These are phyloP conservation scores for Acanthurus lineatus DNA, from an alignment of 2,797 vertebrate genomes.

Conservation along the genomic window DNA sequence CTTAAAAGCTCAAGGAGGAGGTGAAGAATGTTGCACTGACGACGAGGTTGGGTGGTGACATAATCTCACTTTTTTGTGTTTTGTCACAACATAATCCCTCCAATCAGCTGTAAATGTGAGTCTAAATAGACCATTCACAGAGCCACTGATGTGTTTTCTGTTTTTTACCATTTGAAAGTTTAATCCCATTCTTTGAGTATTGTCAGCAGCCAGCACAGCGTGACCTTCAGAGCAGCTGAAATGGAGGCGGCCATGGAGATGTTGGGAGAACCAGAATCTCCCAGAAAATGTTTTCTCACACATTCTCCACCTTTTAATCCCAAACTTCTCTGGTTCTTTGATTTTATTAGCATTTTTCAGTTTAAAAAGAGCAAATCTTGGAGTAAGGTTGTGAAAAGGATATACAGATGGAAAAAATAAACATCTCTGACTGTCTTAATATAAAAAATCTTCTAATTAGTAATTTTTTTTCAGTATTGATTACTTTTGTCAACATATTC, in stretches of 20 bases:
- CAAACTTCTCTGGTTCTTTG: constrained; percentile 18
- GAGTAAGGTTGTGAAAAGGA: neutral
- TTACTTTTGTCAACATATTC: no score
- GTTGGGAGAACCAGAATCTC: constrained; percentile 35
- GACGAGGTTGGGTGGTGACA: constrained; percentile 35
- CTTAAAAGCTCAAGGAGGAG: constrained; percentile 41
- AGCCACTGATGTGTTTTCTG: constrained; percentile 52
- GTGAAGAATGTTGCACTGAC: constrained; percentile 30
- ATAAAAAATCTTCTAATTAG: no score
- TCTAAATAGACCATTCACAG: constrained; percentile 49
- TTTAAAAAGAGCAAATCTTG: neutral
- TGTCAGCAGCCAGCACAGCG: constrained; percentile 58
- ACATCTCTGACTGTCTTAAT: no score
- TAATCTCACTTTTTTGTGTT: constrained; percentile 20
- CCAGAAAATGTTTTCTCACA: constrained; percentile 53
- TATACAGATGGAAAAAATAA: neutral
- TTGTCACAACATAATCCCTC: constrained; percentile 14
- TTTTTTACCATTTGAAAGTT: constrained; percentile 62
- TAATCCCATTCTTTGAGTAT: constrained; percentile 68
- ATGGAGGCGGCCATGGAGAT: constrained; percentile 45
- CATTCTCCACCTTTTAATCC: constrained; percentile 46
- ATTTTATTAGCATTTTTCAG: constrained; percentile 3
- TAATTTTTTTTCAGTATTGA: no score
- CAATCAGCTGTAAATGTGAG: constrained; percentile 32
- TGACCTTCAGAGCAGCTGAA: constrained; percentile 63